phyloP scores from a whole-genome alignment of 2,797 vertebrate species.

The Pogonophryne albipinna region DNA sequence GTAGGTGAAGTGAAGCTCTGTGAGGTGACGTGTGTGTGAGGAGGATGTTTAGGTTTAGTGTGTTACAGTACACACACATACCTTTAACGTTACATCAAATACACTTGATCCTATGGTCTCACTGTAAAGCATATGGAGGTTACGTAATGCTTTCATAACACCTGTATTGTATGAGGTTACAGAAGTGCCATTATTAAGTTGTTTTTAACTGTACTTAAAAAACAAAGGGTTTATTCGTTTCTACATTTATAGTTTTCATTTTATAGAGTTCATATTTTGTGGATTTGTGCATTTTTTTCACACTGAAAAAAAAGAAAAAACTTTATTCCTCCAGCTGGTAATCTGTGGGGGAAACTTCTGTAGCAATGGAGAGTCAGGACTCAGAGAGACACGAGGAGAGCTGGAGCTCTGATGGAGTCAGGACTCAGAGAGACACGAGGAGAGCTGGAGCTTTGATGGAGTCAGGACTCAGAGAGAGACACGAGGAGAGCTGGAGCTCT shows the following conservation, averaged over 20 bases:
- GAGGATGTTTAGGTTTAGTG: background rate
- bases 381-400: too few species aligned
- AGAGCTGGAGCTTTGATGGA: too few species aligned
- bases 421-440: too few species aligned
- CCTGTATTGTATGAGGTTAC: slow-evolving; percentile 41
- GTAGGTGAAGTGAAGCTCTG: background rate
- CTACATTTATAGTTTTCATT: background rate
- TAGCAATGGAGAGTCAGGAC: too few species aligned
- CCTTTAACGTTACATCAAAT: slow-evolving; percentile 29
- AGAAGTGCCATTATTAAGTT: slow-evolving; percentile 40
- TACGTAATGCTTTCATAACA: slow-evolving; percentile 72
- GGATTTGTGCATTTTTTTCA: too few species aligned
- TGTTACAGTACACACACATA: slow-evolving; percentile 25
- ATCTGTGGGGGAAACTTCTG: too few species aligned
- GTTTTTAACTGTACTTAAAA: slow-evolving; percentile 12
- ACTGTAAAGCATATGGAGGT: slow-evolving; percentile 40
- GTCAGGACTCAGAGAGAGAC: too few species aligned
- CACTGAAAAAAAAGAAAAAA: too few species aligned
- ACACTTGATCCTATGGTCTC: slow-evolving; percentile 34
- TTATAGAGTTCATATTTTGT: background rate
- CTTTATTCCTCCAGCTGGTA: slow-evolving; percentile 4
- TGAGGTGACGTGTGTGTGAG: slow-evolving; percentile 24
- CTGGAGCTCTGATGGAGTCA: too few species aligned
- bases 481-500: too few species aligned
- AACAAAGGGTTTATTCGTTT: background rate